Percentiles rank a stretch among this genome's conserved stretches.
phyloP scores from a whole-genome alignment of 2,113 vertebrate species.

The Dasyurus viverrinus region DNA sequence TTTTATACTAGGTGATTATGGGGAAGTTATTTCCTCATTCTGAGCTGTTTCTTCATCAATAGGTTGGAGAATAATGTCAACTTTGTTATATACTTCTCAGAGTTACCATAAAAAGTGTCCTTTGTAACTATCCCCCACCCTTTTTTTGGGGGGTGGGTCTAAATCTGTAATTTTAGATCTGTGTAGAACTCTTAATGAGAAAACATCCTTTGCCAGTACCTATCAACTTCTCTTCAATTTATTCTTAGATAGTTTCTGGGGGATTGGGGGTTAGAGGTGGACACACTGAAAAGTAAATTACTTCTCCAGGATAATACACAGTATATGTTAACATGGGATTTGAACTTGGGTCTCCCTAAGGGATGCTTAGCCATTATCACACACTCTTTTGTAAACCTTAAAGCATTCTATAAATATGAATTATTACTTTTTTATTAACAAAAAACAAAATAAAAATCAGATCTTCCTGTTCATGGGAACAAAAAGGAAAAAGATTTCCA shows the following conservation, averaged over 20 bases:
- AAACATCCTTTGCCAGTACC: not conserved
- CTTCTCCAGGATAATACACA: not conserved
- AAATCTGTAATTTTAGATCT: not conserved
- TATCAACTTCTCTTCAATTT: not conserved
- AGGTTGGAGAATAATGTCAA: not conserved
- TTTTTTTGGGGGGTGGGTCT: not conserved
- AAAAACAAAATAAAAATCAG: not conserved
- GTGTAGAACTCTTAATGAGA: not conserved
- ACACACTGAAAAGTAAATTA: not conserved
- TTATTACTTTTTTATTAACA: not conserved
- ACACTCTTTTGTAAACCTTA: not conserved
- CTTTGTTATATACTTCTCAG: not conserved
- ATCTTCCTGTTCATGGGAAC: not conserved
- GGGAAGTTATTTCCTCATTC: not conserved
- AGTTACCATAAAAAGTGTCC: not conserved
- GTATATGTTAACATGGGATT: not conserved
- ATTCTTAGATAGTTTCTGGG: not conserved
- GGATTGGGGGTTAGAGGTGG: not conserved
- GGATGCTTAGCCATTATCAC: not conserved
- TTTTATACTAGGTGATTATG: not conserved
- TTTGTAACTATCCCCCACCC: not conserved
- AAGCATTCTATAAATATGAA: not conserved
- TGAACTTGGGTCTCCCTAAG: not conserved
- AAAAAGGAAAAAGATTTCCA: not conserved
- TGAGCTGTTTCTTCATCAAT: not conserved